These are phyloP conservation scores for Exaiptasia diaphana DNA, from an alignment of 64 coral and sea anemone species.

Conservation along the genomic window DNA sequence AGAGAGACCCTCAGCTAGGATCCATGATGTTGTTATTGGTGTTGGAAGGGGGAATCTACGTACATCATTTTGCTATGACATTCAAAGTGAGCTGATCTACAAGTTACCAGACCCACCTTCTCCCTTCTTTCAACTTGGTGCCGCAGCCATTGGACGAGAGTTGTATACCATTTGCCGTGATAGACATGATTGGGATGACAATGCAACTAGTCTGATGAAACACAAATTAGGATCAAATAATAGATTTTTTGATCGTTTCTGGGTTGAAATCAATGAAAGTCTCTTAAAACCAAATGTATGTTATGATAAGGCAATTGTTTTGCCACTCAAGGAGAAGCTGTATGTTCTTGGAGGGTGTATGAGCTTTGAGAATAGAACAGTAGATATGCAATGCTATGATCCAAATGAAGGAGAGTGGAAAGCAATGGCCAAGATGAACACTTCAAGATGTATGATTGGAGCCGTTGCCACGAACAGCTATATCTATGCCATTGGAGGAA, in stretches of 20 bases:
- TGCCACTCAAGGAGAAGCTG: conserved; percentile 21
- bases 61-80: conserved; percentile 44
- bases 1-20: conserved; percentile 40
- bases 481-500: conserved; percentile 55
- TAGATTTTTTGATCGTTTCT: neutral
- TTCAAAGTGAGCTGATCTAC: conserved; percentile 6
- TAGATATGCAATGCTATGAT: conserved; percentile 48
- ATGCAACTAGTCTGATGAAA: neutral
- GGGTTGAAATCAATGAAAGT: neutral
- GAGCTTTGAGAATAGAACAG: neutral
- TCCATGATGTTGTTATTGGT: conserved; percentile 40
- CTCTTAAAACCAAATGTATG: neutral
- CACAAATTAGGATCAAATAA: conserved; percentile 15
- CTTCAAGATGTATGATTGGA: conserved; percentile 10
- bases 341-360: conserved; percentile 55
- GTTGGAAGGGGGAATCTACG: conserved; percentile 17
- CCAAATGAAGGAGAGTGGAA: conserved; percentile 26
- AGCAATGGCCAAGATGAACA: neutral
- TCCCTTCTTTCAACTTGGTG: neutral
- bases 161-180: conserved; percentile 34
- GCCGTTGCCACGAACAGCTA: conserved; percentile 17
- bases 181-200: conserved; percentile 8
- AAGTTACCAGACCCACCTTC: neutral
- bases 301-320: conserved; percentile 1
- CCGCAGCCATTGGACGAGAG: conserved; percentile 19